These are phyloP conservation scores for Poeciliopsis retropinna DNA, from an alignment of 2,113 vertebrate genomes.

Conservation along the genomic window DNA sequence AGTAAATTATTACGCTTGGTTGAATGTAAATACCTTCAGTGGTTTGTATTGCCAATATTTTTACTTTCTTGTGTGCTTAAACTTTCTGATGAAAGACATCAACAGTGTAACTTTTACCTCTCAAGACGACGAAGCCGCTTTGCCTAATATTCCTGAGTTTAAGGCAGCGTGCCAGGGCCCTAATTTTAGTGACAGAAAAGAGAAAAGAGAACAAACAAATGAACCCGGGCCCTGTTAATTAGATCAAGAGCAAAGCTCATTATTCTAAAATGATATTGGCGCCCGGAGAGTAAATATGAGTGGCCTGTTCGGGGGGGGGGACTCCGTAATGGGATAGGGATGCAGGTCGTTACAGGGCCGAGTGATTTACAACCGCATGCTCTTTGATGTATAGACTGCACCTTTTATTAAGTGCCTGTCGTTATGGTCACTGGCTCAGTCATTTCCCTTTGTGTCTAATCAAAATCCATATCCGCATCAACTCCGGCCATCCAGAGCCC, in stretches of 20 bases:
- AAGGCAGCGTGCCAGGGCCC: conserved; percentile 85
- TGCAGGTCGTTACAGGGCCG: conserved; percentile 84
- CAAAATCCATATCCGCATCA: conserved; percentile 66
- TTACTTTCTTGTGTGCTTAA: background rate
- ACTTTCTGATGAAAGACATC: conserved; percentile 47
- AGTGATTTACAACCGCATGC: conserved; percentile 89
- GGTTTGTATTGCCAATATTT: background rate
- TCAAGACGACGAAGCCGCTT: conserved; percentile 83
- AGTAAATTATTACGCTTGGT: background rate
- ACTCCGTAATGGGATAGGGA: conserved; percentile 85
- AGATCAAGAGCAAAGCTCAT: conserved; percentile 96
- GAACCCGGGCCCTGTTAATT: conserved; percentile 89
- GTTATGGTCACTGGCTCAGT: conserved; percentile 70
- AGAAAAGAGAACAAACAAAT: conserved; percentile 29
- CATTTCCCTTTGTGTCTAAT: conserved; percentile 76
- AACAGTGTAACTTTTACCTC: conserved; percentile 65
- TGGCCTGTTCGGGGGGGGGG: conserved; percentile 75
- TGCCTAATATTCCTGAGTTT: conserved; percentile 89
- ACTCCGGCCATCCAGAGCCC: conserved; percentile 30
- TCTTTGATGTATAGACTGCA: conserved; percentile 86
- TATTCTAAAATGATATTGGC: conserved; percentile 95
- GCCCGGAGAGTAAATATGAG: conserved; percentile 89
- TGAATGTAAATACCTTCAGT: background rate
- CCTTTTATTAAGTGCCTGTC: conserved; percentile 78
- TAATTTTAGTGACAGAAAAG: conserved; percentile 81